Conservation (phyloP, 1,140 invertebrate species). For the Wasmannia auropunctata region DNA sequence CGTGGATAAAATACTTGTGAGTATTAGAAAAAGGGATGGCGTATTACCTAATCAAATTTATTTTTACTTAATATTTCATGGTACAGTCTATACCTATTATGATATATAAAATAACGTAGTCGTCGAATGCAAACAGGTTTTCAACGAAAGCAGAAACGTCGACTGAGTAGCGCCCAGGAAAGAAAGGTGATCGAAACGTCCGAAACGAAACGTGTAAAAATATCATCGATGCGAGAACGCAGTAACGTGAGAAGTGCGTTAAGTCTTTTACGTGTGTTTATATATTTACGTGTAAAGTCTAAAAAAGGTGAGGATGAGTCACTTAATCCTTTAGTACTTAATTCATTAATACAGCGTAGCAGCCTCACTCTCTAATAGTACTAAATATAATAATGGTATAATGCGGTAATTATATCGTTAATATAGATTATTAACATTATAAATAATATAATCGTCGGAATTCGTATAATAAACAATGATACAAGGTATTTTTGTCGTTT, state of each 20-base stretch:
- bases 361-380: slow-evolving; percentile 83
- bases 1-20: not conserved
- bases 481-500: slow-evolving; percentile 75
- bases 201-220: slow-evolving; percentile 32
- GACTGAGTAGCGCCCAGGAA: slow-evolving; percentile 77
- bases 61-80: slow-evolving; percentile 86
- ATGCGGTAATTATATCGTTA: slow-evolving; percentile 82
- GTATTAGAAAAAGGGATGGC: not conserved
- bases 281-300: slow-evolving; percentile 82
- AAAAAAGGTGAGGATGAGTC: slow-evolving; percentile 77
- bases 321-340: slow-evolving; percentile 80
- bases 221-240: slow-evolving; percentile 43
- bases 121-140: slow-evolving; percentile 80
- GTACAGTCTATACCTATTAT: slow-evolving; percentile 86
- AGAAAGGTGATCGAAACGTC: slow-evolving; percentile 70
- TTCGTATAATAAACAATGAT: slow-evolving; percentile 78
- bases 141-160: slow-evolving; percentile 75
- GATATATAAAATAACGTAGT: slow-evolving; percentile 86
- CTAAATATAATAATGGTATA: slow-evolving; percentile 83
- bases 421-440: slow-evolving; percentile 79
- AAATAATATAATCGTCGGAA: slow-evolving; percentile 76
- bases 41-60: slow-evolving; percentile 86
- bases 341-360: slow-evolving; percentile 82
- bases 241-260: slow-evolving; percentile 76
- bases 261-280: slow-evolving; percentile 76